Percentiles rank a stretch among this genome's conserved stretches.
Evolutionary conservation across 1,140 invertebrate genomes (phyloP).

Genomic region (Dysdera silvatica): DNA sequence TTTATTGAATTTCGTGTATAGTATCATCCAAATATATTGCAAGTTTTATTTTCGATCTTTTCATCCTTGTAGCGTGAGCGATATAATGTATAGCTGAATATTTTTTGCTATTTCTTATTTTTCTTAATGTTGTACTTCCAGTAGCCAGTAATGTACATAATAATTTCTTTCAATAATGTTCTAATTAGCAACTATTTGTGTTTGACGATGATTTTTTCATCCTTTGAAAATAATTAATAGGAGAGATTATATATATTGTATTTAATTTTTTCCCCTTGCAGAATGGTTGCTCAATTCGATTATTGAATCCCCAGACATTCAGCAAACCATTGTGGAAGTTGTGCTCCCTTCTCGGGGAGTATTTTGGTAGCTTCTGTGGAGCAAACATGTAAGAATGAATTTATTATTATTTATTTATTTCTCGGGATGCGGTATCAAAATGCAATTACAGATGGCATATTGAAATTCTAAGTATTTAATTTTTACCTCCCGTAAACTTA

Average conservation of each 20-base stretch:
- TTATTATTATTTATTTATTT: no score
- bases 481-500: no score
- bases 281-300: conserved; percentile 80
- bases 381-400: conserved; percentile 77
- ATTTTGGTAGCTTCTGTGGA: conserved; percentile 85
- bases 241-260: no score
- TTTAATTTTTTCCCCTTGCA: conserved; percentile 33
- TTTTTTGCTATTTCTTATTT: background rate
- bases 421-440: no score
- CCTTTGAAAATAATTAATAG: background rate
- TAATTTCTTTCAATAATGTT: background rate
- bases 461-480: no score
- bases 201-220: background rate
- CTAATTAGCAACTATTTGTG: background rate
- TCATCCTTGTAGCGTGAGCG: no score
- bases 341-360: conserved; percentile 78
- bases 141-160: background rate
- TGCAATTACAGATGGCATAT: no score
- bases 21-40: no score
- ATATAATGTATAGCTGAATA: background rate
- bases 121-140: background rate
- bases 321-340: conserved; percentile 54
- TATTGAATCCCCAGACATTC: conserved; percentile 91
- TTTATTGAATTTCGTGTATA: no score
- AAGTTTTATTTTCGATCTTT: no score